Evolutionary conservation across 2,797 vertebrate genomes (phyloP).

Genomic region (Taeniopygia guttata): DNA sequence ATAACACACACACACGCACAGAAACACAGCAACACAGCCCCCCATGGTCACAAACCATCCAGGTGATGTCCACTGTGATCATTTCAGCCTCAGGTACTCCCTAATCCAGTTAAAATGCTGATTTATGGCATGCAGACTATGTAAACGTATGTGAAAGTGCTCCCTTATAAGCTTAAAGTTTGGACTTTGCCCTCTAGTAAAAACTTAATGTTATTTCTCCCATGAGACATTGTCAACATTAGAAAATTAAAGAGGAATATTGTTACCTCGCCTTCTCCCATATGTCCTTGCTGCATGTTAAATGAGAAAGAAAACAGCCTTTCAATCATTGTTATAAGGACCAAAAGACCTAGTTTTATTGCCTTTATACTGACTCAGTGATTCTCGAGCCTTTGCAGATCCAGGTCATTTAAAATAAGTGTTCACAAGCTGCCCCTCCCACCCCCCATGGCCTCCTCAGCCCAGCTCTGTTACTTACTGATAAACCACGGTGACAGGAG

Average conservation of each 20-base stretch:
- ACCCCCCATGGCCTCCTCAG: constrained; percentile 13
- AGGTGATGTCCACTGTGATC: not conserved
- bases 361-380: constrained; percentile 60
- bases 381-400: constrained; percentile 55
- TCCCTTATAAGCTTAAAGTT: constrained; percentile 15
- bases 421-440: not conserved
- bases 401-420: not conserved
- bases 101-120: constrained; percentile 28
- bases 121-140: constrained; percentile 53
- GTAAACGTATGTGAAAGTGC: not conserved
- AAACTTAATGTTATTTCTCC: constrained; percentile 57
- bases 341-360: constrained; percentile 73
- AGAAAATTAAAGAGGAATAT: constrained; percentile 79
- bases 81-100: not conserved
- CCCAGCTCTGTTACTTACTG: not conserved
- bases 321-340: constrained; percentile 83
- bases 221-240: constrained; percentile 77
- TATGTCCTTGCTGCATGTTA: constrained; percentile 99
- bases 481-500: not conserved
- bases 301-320: constrained; percentile 86
- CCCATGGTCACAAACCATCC: not conserved
- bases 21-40: not conserved
- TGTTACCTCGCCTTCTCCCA: constrained; percentile 99
- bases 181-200: constrained; percentile 45
- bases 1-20: constrained; percentile 21